These are phyloP conservation scores for Drosophila sordidapex DNA, from an alignment of 2,888 invertebrate genomes.

Conservation along the genomic window DNA sequence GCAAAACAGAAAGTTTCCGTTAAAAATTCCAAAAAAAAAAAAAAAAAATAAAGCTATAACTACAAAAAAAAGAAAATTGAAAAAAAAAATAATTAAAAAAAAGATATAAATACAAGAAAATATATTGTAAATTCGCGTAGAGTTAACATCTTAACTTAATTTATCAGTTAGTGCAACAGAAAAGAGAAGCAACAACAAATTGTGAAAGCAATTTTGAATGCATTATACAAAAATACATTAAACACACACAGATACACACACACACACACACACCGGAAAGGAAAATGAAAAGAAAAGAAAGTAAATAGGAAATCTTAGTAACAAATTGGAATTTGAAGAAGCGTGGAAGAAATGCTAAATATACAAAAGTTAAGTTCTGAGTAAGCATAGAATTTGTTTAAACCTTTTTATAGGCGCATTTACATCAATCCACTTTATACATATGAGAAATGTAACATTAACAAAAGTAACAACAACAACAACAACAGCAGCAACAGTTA, in stretches of 20 bases:
- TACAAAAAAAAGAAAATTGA: constrained; percentile 22
- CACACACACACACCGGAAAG: constrained; percentile 16
- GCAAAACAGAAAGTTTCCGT: constrained; percentile 21
- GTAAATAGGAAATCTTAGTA: constrained; percentile 56
- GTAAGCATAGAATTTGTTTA: constrained; percentile 51
- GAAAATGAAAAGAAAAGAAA: constrained; percentile 17
- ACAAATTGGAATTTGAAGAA: constrained; percentile 62
- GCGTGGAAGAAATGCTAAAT: constrained; percentile 34
- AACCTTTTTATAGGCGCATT: constrained; percentile 67
- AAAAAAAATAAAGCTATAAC: constrained; percentile 34
- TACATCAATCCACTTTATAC: constrained; percentile 50
- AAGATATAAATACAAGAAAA: constrained; percentile 38
- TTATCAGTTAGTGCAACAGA: constrained; percentile 53
- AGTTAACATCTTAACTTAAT: constrained; percentile 51
- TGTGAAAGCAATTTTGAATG: constrained; percentile 55
- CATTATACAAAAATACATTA: constrained; percentile 50
- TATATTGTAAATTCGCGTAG: constrained; percentile 71
- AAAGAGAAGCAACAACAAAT: constrained; percentile 21
- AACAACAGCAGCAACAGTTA: constrained; percentile 24
- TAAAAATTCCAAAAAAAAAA: constrained; percentile 38
- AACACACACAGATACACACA: constrained; percentile 13
- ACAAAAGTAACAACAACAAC: constrained; percentile 23
- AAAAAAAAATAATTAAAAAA: constrained; percentile 23
- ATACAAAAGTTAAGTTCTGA: constrained; percentile 36
- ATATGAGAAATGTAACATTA: constrained; percentile 35